Conservation (phyloP, 2,113 vertebrate genomes). For the Planiliza haematocheilus region DNA sequence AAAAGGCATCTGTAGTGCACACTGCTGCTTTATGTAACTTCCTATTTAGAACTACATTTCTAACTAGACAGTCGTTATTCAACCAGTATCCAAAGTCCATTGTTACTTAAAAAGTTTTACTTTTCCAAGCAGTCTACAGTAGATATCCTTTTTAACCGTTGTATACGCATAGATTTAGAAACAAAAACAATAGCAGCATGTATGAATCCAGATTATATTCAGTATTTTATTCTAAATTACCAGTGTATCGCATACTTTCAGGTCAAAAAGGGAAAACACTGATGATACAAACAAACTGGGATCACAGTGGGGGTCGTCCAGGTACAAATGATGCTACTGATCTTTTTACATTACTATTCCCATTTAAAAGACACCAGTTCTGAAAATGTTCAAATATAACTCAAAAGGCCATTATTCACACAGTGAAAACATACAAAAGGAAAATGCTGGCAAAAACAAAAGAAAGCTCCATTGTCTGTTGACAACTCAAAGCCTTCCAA, state of each 20-base stretch:
- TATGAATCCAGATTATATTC: background rate
- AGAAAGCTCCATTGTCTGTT: too few species aligned
- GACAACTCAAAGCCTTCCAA: too few species aligned
- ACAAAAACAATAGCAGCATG: background rate
- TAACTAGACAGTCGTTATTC: too few species aligned
- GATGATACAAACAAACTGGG: background rate
- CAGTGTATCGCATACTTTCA: background rate
- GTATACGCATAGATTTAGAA: too few species aligned
- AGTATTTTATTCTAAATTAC: background rate
- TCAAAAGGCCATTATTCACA: background rate
- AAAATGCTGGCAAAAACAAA: background rate
- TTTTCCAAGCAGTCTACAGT: too few species aligned
- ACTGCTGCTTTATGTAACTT: background rate
- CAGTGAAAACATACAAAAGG: background rate
- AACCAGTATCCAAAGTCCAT: too few species aligned
- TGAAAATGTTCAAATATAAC: background rate
- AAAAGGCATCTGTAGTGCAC: rapidly evolving
- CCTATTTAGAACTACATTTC: too few species aligned
- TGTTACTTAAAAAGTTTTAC: too few species aligned
- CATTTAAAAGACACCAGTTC: background rate
- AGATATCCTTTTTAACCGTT: too few species aligned
- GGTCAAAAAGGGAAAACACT: conserved; percentile 5
- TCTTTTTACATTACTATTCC: background rate
- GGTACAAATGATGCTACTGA: too few species aligned
- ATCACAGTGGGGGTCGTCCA: too few species aligned